Conservation (phyloP, 2,888 invertebrate genomes). For the Aporophyla nigra region DNA sequence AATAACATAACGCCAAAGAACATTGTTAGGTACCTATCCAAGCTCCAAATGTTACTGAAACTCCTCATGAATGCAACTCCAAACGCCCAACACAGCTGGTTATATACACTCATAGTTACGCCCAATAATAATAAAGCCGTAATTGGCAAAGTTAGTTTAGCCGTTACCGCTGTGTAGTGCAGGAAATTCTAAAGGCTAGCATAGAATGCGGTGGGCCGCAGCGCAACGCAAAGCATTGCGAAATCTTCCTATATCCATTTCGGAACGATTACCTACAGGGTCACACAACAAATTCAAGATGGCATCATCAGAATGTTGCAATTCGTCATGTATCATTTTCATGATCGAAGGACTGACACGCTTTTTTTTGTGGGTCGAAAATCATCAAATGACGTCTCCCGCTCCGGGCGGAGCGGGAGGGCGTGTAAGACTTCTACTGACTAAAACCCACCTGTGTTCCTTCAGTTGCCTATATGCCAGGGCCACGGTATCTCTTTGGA, state of each 20-base stretch:
- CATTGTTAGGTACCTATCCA: not conserved
- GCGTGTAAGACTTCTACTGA: no score
- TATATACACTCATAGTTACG: constrained; percentile 39
- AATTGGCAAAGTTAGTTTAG: constrained; percentile 59
- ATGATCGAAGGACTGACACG: no score
- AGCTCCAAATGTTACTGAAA: constrained; percentile 10
- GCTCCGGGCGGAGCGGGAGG: no score
- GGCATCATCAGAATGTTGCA: no score
- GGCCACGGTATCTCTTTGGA: no score
- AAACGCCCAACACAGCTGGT: constrained; percentile 29
- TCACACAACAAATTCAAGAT: no score
- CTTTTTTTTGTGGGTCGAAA: no score
- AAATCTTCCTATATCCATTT: not conserved
- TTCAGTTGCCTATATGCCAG: no score
- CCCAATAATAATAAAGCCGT: constrained; percentile 59
- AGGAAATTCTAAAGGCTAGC: constrained; percentile 41
- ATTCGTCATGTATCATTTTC: no score
- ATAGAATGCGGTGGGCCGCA: not conserved
- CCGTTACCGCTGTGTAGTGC: constrained; percentile 34
- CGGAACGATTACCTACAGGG: no score
- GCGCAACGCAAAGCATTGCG: not conserved
- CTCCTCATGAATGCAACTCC: constrained; percentile 40
- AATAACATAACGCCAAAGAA: constrained; percentile 14
- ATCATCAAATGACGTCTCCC: no score
- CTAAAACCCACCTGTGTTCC: no score